Conservation (phyloP, 1,140 invertebrate genomes). For the Amyelois transitella region DNA sequence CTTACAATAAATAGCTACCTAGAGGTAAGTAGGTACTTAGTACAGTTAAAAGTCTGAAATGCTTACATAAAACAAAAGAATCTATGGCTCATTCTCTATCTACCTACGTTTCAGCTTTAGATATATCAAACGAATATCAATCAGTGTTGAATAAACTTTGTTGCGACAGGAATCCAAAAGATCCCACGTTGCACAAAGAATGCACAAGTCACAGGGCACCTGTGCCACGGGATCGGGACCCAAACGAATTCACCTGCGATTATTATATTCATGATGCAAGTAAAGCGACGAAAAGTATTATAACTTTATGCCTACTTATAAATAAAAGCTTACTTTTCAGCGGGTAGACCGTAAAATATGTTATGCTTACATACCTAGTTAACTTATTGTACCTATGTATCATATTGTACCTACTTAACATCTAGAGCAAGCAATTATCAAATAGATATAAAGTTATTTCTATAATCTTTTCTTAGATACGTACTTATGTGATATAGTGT, state of each 20-base stretch:
- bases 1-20: background rate
- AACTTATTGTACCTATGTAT: background rate
- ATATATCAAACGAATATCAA: background rate
- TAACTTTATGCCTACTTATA: background rate
- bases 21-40: background rate
- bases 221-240: constrained; percentile 38
- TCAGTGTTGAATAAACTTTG: background rate
- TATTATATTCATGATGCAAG: background rate
- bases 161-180: background rate
- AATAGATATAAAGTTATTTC: background rate
- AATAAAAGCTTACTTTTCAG: background rate
- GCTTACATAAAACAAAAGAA: too few species aligned
- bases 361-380: background rate
- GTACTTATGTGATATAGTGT: too few species aligned
- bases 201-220: constrained; percentile 63
- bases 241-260: background rate
- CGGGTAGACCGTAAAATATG: background rate
- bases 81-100: too few species aligned
- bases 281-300: background rate
- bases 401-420: background rate
- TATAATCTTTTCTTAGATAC: too few species aligned
- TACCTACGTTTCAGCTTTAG: too few species aligned
- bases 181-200: constrained; percentile 47
- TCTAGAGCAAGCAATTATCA: too few species aligned
- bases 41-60: background rate